phyloP scores from a whole-genome alignment of 1,140 invertebrate species.

The Aphelinus atriplicis region DNA sequence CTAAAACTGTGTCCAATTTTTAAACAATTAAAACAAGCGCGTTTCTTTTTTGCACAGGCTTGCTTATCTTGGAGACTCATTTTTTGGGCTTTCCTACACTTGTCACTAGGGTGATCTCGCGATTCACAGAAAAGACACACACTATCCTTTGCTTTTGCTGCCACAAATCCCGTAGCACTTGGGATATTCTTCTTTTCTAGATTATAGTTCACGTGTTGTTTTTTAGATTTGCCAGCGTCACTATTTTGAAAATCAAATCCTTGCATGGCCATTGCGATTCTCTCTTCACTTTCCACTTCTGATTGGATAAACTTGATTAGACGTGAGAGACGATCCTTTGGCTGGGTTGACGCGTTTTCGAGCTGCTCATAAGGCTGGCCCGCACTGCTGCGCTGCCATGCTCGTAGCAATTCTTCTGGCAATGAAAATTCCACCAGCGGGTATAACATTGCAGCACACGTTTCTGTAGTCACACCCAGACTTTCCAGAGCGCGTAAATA shows the following conservation, averaged over 20 bases:
- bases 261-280: background rate
- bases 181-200: background rate
- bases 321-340: background rate
- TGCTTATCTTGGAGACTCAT: no score
- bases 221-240: background rate
- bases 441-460: slow-evolving; percentile 39
- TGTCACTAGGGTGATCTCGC: slow-evolving; percentile 1
- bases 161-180: background rate
- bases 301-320: background rate
- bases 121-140: slow-evolving; percentile 5
- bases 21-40: background rate
- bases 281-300: background rate
- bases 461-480: slow-evolving; percentile 33
- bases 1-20: background rate
- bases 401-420: slow-evolving; percentile 18
- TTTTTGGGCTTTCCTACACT: background rate
- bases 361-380: background rate
- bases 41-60: no score
- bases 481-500: background rate
- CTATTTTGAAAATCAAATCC: background rate
- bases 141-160: background rate
- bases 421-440: slow-evolving; percentile 1
- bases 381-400: background rate
- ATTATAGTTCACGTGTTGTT: background rate
- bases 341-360: background rate